Base-by-base conservation (phyloP, 1,140 invertebrate genomes). In the Ctenoplectra terminalis region DNA sequence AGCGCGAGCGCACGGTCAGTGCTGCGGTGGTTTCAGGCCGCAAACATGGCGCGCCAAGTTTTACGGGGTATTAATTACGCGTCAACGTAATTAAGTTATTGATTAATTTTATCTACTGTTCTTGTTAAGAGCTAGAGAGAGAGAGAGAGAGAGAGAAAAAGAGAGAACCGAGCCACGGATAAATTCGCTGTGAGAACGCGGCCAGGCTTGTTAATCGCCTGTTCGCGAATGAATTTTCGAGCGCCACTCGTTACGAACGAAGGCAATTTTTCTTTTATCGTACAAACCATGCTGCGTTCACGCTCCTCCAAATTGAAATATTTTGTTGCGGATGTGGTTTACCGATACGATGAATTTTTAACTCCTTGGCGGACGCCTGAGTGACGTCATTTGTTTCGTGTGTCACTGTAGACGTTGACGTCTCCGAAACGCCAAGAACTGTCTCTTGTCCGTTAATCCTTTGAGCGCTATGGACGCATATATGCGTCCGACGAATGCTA, bases 31-130 rank as follows among this genome's bases (percentile, higher is more conserved):
- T 70, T 52, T n/a, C 46, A 7, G 6, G 5, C 67, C 31, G 11
- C 67, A 20, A 34, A 34, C 48, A 17, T 26, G 23, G 46, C 37
- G n/a, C 7, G 8, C 43, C 17, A n/a, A 31, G 13, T 52, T 70
- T 70, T 48, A 50, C 67, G 23, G 20, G 43, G 9, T 70, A 70
- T 70, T 70, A 70, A 70, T 70, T 70, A 50, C 43, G 29, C 46
- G 67, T 48, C 48, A 26, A 23, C 48, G 46, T 70, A 72, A 72
- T 72, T 56, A 72, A 40, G n/a, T 72, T 58, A 56, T 56, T 29
- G 70, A 72, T 72, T 40, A 72, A 58, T 72, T 72, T 58, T 52
- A 29, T 17, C 67, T 8, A 9, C 8, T 11, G 48, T 15, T 50
- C 29, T 34, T 34, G 13, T 2, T 6, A 5, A 20, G 31, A 54